Conservation (phyloP, 2,888 invertebrate genomes). For the Lingula anatina region DNA sequence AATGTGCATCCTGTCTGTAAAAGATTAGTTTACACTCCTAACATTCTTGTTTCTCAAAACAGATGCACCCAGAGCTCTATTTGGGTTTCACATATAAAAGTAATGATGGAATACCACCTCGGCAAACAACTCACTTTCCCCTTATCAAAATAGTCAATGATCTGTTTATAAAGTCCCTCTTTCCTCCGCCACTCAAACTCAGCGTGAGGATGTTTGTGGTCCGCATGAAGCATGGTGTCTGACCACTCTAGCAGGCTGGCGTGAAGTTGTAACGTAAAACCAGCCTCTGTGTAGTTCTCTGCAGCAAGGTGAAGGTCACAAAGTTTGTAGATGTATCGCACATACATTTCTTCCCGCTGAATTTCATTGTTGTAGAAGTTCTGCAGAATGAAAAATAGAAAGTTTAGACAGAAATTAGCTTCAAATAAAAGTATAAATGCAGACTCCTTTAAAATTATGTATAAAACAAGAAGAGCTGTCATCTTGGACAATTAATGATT, state of each 20-base stretch:
- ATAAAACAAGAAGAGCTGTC: no score
- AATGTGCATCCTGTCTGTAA: no score
- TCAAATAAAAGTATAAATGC: not conserved
- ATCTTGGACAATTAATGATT: no score
- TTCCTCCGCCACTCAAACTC: constrained; percentile 86
- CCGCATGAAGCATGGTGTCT: constrained; percentile 39
- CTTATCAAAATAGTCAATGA: constrained; percentile 85
- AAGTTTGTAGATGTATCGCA: constrained; percentile 90
- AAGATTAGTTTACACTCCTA: no score
- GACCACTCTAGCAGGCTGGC: constrained; percentile 82
- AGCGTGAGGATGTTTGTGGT: constrained; percentile 61
- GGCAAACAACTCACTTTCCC: constrained; percentile 66
- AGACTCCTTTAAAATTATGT: no score
- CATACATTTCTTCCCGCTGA: constrained; percentile 90
- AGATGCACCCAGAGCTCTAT: no score
- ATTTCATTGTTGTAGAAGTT: constrained; percentile 96
- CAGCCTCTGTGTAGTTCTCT: constrained; percentile 91
- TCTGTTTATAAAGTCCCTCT: constrained; percentile 80
- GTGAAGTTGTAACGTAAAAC: constrained; percentile 88
- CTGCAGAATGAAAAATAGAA: constrained; percentile 56
- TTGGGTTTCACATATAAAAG: no score
- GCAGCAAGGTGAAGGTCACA: constrained; percentile 86
- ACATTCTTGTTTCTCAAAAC: no score
- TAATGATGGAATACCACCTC: no score
- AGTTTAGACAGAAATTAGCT: no score